A percentile compares a stretch with the other conserved stretches of the same genome.
These are phyloP conservation scores for Heliconius sara DNA, from an alignment of 2,888 invertebrate genomes.

Conservation along the genomic window DNA sequence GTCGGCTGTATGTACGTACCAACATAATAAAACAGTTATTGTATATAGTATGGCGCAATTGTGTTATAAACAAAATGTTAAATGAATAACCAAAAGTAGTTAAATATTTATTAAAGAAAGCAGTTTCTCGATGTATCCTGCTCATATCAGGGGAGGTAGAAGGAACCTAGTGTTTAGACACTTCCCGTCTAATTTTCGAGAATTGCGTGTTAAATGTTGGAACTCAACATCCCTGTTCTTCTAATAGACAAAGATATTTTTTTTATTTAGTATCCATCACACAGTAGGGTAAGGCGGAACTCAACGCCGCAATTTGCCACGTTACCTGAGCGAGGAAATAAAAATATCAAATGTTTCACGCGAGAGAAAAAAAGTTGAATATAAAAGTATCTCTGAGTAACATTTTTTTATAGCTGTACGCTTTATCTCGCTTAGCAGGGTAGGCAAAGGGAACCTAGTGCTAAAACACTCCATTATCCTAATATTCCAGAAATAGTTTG, in stretches of 20 bases:
- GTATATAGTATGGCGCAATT: conserved; percentile 18
- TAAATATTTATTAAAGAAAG: background rate
- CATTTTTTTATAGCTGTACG: background rate
- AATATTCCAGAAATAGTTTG: background rate
- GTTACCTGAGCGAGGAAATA: background rate
- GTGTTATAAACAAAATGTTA: conserved; percentile 32
- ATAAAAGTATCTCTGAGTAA: no score
- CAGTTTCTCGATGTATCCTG: background rate
- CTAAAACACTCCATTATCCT: background rate
- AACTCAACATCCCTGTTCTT: no score
- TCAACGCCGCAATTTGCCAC: background rate
- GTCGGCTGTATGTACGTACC: conserved; percentile 51
- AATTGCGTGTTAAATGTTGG: no score
- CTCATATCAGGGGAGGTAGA: background rate
- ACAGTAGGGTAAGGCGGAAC: background rate
- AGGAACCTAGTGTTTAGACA: background rate
- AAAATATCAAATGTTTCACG: no score
- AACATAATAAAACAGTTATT: conserved; percentile 48
- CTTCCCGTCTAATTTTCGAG: no score
- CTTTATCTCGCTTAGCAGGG: background rate
- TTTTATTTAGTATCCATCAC: no score
- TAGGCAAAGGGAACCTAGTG: background rate
- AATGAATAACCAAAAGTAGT: background rate
- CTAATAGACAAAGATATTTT: no score
- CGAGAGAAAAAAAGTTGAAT: no score